Evolutionary conservation across 2,797 vertebrate genomes (phyloP).

Genomic region (Lagodon rhomboides): DNA sequence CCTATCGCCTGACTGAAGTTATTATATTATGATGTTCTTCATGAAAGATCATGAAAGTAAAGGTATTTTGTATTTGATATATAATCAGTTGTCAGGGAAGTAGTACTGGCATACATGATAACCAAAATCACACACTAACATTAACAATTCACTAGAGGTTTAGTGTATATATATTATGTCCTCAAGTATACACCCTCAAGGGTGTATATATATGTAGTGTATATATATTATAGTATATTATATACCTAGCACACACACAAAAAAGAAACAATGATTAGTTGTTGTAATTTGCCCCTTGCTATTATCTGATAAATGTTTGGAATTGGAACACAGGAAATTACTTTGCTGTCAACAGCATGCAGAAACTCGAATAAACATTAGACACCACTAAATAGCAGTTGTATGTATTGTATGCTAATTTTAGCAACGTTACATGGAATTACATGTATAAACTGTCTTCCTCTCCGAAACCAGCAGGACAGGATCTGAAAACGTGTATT

Average conservation of each 20-base stretch:
- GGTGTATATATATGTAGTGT: too few relatives aligned
- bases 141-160: not conserved
- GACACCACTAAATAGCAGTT: not conserved
- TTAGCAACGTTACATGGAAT: not conserved
- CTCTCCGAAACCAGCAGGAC: not conserved
- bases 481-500: conserved; percentile 7
- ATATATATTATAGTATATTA: too few relatives aligned
- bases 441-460: rapidly evolving
- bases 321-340: not conserved
- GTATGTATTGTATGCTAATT: not conserved
- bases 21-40: not conserved
- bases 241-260: not conserved
- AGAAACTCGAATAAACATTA: not conserved
- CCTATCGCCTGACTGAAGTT: not conserved
- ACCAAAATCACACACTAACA: not conserved
- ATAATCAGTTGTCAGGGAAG: not conserved
- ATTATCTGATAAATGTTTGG: not conserved
- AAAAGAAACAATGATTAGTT: not conserved
- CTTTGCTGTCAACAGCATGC: not conserved
- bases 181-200: too few relatives aligned
- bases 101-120: not conserved
- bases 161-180: too few relatives aligned
- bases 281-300: not conserved
- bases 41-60: too few relatives aligned
- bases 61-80: not conserved